These are phyloP conservation scores for Clytia hemisphaerica DNA, from an alignment of 30 jellyfish, hydroid and myxozoan genomes.

Conservation along the genomic window DNA sequence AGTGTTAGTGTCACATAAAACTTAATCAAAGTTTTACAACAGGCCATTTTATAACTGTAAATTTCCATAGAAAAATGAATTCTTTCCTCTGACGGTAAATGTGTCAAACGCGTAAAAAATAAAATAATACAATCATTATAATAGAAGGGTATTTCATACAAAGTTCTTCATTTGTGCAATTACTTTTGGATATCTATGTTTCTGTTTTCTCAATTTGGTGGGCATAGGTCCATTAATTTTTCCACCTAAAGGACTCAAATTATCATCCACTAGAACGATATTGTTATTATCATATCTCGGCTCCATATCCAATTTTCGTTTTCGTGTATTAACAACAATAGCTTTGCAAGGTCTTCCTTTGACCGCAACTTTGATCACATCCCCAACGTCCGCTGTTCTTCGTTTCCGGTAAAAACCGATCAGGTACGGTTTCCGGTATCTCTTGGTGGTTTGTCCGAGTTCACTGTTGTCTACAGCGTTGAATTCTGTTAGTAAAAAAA, in stretches of 20 bases:
- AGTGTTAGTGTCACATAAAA: no score
- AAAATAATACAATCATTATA: no score
- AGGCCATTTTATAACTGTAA: no score
- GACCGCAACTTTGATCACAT: constrained; percentile 78
- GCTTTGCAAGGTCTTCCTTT: constrained; percentile 93
- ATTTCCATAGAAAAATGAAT: no score
- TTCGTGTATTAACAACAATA: constrained; percentile 88
- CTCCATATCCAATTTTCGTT: constrained; percentile 58
- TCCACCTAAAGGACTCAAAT: constrained; percentile 83
- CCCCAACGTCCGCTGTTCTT: constrained; percentile 96
- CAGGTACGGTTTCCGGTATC: constrained; percentile 85
- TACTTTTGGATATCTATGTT: constrained; percentile 74
- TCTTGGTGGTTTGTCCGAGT: constrained; percentile 67
- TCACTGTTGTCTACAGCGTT: constrained; percentile 93
- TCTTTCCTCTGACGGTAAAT: no score
- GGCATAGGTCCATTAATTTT: constrained; percentile 87
- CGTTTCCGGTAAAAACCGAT: constrained; percentile 93
- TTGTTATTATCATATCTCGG: constrained; percentile 93
- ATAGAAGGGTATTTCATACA: constrained; percentile 38
- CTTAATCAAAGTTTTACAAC: no score
- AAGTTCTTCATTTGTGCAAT: constrained; percentile 66
- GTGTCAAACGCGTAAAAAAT: no score
- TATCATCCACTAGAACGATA: constrained; percentile 84
- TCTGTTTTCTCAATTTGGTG: constrained; percentile 50
- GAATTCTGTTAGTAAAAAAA: constrained; percentile 63